These are phyloP conservation scores for Cryptoprocta ferox DNA, from an alignment of 2,797 vertebrate species.

Conservation along the genomic window DNA sequence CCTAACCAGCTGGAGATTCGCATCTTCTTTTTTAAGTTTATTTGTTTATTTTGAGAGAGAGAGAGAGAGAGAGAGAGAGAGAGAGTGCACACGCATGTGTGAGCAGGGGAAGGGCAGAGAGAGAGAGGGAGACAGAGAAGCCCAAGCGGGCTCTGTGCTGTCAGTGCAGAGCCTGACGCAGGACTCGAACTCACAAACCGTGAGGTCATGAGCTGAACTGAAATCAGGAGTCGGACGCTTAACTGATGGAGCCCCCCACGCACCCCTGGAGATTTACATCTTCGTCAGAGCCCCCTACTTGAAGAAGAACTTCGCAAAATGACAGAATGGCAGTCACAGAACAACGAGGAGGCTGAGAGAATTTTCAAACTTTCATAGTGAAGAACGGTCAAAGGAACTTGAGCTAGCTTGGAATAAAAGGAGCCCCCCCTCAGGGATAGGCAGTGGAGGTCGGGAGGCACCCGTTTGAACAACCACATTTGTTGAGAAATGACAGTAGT, in stretches of 20 bases:
- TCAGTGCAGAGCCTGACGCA: too few species aligned
- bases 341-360: background rate
- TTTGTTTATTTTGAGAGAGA: too few species aligned
- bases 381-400: background rate
- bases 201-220: too few species aligned
- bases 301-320: background rate
- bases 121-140: too few species aligned
- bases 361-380: background rate
- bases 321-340: background rate
- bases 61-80: too few species aligned
- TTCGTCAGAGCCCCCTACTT: background rate
- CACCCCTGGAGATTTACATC: background rate
- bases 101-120: too few species aligned
- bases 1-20: background rate
- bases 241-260: too few species aligned
- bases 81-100: too few species aligned
- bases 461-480: background rate
- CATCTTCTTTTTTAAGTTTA: background rate
- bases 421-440: background rate
- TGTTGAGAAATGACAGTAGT: constrained; percentile 10
- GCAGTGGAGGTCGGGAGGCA: background rate
- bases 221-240: too few species aligned
- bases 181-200: too few species aligned
- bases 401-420: background rate
- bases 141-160: too few species aligned